These are phyloP conservation scores for Branchinecta lynchi DNA, from an alignment of 1,140 invertebrate species.

Conservation along the genomic window DNA sequence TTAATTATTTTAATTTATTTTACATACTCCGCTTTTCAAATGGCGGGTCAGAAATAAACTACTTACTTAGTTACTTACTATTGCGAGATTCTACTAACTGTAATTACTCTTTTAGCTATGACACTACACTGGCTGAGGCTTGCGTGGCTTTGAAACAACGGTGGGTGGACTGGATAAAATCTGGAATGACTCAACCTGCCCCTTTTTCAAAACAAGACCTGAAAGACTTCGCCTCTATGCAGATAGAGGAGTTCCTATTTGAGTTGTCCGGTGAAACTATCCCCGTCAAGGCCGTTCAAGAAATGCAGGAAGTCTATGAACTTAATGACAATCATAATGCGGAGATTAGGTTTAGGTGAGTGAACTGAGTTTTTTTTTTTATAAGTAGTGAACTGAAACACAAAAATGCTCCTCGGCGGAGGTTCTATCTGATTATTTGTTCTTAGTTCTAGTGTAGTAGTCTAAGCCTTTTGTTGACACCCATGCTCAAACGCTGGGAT, in stretches of 20 bases:
- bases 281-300: conserved; percentile 41
- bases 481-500: too few relatives aligned
- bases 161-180: conserved; percentile 40
- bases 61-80: too few relatives aligned
- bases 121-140: conserved; percentile 47
- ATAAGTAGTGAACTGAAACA: too few relatives aligned
- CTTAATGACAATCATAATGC: conserved; percentile 50
- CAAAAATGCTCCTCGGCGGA: too few relatives aligned
- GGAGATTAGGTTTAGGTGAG: conserved; percentile 49
- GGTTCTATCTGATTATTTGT: too few relatives aligned
- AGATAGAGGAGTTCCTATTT: conserved; percentile 54
- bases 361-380: not conserved
- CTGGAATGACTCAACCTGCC: conserved; percentile 25
- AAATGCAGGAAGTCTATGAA: conserved; percentile 49
- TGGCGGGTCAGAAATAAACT: too few relatives aligned
- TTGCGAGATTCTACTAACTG: too few relatives aligned
- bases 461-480: too few relatives aligned
- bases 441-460: too few relatives aligned
- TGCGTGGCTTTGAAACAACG: conserved; percentile 42
- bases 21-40: too few relatives aligned
- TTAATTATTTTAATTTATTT: too few relatives aligned
- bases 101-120: conserved; percentile 39
- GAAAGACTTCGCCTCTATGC: conserved; percentile 42
- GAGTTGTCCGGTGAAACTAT: conserved; percentile 41
- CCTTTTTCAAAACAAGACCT: conserved; percentile 39